These are phyloP conservation scores for Zaprionus lachaisei DNA, from an alignment of 1,140 invertebrate species.

Conservation along the genomic window DNA sequence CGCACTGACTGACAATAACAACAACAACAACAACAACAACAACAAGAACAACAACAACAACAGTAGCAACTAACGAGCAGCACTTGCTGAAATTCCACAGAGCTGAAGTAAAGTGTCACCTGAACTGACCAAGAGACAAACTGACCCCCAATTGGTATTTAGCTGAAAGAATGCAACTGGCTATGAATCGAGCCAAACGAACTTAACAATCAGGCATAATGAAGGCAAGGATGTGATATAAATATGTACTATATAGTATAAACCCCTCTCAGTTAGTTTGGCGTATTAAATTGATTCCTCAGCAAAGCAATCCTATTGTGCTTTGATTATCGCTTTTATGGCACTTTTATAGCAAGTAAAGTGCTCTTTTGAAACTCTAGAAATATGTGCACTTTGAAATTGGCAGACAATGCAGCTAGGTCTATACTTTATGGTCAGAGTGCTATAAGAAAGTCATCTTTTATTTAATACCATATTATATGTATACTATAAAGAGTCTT, in stretches of 20 bases:
- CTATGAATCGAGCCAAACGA: slow-evolving; percentile 19
- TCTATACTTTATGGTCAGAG: neutral
- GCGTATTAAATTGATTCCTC: neutral
- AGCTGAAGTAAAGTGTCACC: slow-evolving; percentile 38
- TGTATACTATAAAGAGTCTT: too few relatives aligned
- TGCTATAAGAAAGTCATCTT: neutral
- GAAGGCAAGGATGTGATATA: neutral
- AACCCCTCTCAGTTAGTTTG: neutral
- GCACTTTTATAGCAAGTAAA: neutral
- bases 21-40: slow-evolving; percentile 23
- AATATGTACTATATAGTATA: too few relatives aligned
- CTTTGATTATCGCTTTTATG: too few relatives aligned
- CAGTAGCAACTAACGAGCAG: slow-evolving; percentile 7
- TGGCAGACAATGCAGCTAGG: neutral
- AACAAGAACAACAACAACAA: slow-evolving; percentile 27
- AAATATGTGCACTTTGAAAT: too few relatives aligned
- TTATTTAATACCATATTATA: too few relatives aligned
- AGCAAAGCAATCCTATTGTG: too few relatives aligned
- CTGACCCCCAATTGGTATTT: slow-evolving; percentile 72
- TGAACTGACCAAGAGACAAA: slow-evolving; percentile 33
- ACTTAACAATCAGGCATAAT: slow-evolving; percentile 23
- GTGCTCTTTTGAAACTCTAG: neutral
- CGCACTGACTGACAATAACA: neutral
- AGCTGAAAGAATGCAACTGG: slow-evolving; percentile 53
- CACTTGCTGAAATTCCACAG: slow-evolving; percentile 59